Evolutionary conservation across 2,888 invertebrate species (phyloP), one percentile per base, ranked within the genome.

Genomic region (Seira musarum): DNA sequence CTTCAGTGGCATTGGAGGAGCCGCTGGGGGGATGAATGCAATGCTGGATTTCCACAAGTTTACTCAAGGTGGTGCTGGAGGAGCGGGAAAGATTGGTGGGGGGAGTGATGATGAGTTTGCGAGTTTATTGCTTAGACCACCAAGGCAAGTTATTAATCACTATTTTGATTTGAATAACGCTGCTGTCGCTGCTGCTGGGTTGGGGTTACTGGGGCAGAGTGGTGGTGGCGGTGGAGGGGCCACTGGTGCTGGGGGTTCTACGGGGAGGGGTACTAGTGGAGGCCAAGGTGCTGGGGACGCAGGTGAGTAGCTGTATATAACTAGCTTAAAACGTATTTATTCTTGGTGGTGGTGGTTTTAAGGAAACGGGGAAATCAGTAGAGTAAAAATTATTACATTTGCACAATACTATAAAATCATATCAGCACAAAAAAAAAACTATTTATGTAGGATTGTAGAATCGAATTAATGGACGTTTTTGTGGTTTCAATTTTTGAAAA

Each of bases 51-150:
- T 70, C 21, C 68, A 76, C 77, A 69, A 77, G 65, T 69, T 65
- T 19, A 70, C 61, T 61, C 68, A 68, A 40, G 30, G 30, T 49
- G 25, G 66, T 63, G 75, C 57, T 21, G 68, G 76, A 13, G 64
- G 69, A 75, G 78, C 30, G 30, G 30, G 30, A 8, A 30, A 30
- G 30, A 30, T 30, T 30, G 81, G 65, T 67, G 81, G 46, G 19
- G 22, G 49, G 10, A 73, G 66, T n/a, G 80, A 84, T 40, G 84
- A 84, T 49, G 82, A 82, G 64, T 83, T 82, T 63, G 69, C 81
- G 15, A 72, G 69, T 35, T 69, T 83, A n/a, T 70, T 85, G 17
- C 80, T 83, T 5, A 71, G 83, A 63, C 83, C 85, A 60, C 76
- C 79, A n/a, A 72, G 81, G 74, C 53, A 75, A 66, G 80, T 82